Base-by-base conservation (phyloP, 2,888 invertebrate species). In the Drosophila rellima region DNA sequence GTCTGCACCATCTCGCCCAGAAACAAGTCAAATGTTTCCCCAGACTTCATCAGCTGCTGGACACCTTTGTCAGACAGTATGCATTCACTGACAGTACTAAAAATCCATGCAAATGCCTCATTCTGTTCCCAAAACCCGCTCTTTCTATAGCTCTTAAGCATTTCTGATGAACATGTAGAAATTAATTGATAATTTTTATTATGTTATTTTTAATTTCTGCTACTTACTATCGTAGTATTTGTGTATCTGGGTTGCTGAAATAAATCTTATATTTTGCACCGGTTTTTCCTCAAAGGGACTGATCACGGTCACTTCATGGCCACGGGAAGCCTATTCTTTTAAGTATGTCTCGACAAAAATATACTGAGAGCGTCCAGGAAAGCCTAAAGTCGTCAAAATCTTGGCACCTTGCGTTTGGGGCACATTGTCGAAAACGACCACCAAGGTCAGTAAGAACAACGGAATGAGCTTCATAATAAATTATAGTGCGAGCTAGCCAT, bases 231-330 rank as follows among this genome's bases (percentile, higher is more conserved):
- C 42, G 7, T 40, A 13, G n/a, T n/a, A 29, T 0, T 79, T 52
- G 4, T 70, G 67, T 10, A 69, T 68, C 31, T 74, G 70, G 0
- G 47, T 37, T 0, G 73, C 74, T 2, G 60, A 44, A 4, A 89
- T 84, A 18, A 78, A 89, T 11, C 80, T 55, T 17, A 88, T 74
- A 42, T 89, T 89, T 0, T 60, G 37, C 1, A 57, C 44, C 0
- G 74, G 68, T 7, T 77, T 74, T 11, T 75, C 80, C 1, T 66
- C 60, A 11, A 84, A 74, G 0, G 88, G 17, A 11, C 83, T 88
- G 6, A 92, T 89, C 2, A 92, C 85, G 1, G 91, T 92, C 0
- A 93, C 74, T 39, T 93, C 80, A 73, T 93, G 93, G 1, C 93
- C 93, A 2, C 81, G 77, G 0, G 80, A 70, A 0, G 92, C 92